These are phyloP conservation scores for Patella pellucida DNA, from an alignment of 2,888 invertebrate species.

Conservation along the genomic window DNA sequence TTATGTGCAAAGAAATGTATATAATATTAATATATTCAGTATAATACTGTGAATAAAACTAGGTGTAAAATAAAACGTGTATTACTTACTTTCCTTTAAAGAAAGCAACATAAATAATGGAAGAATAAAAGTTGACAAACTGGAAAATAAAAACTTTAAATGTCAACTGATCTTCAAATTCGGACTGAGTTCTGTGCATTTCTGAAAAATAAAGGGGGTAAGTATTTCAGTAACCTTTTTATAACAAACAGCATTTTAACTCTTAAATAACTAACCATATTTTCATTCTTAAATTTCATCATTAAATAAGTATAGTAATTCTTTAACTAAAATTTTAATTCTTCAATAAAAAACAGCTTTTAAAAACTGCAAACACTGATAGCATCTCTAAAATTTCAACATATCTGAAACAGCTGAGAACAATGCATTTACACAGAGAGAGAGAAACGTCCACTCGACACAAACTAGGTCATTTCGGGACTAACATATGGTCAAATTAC, in stretches of 20 bases:
- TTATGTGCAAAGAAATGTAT: too few species aligned
- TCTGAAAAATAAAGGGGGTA: conserved; percentile 55
- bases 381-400: too few species aligned
- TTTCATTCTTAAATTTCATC: not conserved
- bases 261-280: not conserved
- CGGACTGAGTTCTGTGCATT: conserved; percentile 71
- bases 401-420: too few species aligned
- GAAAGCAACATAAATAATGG: conserved; percentile 71
- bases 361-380: too few species aligned
- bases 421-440: too few species aligned
- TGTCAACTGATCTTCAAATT: conserved; percentile 71
- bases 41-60: too few species aligned
- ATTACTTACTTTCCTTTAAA: conserved; percentile 71
- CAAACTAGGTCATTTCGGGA: too few species aligned
- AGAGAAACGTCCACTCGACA: too few species aligned
- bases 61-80: not conserved
- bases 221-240: not conserved
- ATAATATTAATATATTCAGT: too few species aligned
- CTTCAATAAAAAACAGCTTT: not conserved
- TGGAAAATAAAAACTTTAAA: conserved; percentile 72
- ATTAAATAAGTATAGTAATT: too few species aligned
- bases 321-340: not conserved
- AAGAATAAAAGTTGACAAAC: conserved; percentile 72
- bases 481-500: too few species aligned
- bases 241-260: not conserved